Conservation (phyloP, 2,113 vertebrate species). For the Eidolon helvum region DNA sequence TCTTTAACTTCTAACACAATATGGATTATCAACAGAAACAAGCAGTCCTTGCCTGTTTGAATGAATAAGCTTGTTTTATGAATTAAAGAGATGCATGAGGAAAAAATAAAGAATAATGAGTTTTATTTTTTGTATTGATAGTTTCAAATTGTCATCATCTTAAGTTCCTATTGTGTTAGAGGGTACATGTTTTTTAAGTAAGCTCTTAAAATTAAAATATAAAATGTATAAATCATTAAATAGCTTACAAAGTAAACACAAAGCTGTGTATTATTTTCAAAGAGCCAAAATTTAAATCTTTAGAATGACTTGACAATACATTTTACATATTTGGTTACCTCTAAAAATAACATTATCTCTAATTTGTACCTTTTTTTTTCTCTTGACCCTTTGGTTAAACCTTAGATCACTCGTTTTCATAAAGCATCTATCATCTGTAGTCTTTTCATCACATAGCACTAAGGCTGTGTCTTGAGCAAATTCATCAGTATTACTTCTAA, state of each 20-base stretch:
- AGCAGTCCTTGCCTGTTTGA: not conserved
- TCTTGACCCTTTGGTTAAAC: not conserved
- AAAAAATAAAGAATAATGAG: not conserved
- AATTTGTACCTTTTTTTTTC: not conserved
- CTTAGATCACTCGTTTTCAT: not conserved
- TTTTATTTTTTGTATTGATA: not conserved
- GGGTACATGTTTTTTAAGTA: not conserved
- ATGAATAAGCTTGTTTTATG: not conserved
- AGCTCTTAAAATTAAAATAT: conserved; percentile 17
- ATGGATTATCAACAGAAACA: not conserved
- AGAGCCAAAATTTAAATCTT: not conserved
- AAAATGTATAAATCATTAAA: not conserved
- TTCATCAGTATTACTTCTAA: not conserved
- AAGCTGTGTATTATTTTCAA: not conserved
- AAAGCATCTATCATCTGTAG: not conserved
- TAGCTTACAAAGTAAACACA: not conserved
- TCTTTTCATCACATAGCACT: not conserved
- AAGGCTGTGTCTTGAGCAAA: not conserved
- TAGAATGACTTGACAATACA: not conserved
- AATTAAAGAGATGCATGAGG: not conserved
- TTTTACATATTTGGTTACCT: not conserved
- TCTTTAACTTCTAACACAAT: not conserved
- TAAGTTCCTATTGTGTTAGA: not conserved
- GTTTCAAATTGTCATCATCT: conserved; percentile 6
- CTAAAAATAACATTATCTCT: not conserved